Evolutionary conservation across 2,888 invertebrate genomes (phyloP).

Genomic region (Caenorhabditis sp.): DNA sequence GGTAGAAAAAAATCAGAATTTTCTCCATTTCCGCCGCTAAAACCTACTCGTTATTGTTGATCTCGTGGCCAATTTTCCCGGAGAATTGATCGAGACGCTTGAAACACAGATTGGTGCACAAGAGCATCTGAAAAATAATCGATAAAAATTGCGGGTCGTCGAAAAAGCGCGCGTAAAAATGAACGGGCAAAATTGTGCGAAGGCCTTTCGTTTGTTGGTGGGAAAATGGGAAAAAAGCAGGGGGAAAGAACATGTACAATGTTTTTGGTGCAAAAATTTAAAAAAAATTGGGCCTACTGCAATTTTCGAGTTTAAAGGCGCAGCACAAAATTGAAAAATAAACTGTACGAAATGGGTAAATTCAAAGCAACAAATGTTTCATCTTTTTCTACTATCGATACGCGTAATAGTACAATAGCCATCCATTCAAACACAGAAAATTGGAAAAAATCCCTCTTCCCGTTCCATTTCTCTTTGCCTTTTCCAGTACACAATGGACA

Average conservation of each 20-base stretch:
- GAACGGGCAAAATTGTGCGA: not conserved
- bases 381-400: too few relatives aligned
- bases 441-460: too few relatives aligned
- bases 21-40: not conserved
- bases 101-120: slow-evolving; percentile 71
- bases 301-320: too few relatives aligned
- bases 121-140: slow-evolving; percentile 56
- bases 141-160: not conserved
- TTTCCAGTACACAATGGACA: slow-evolving; percentile 31
- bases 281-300: too few relatives aligned
- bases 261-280: too few relatives aligned
- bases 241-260: not conserved
- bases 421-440: too few relatives aligned
- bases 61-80: slow-evolving; percentile 62
- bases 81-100: slow-evolving; percentile 66
- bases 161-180: not conserved
- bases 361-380: too few relatives aligned
- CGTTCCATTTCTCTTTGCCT: too few relatives aligned
- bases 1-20: not conserved
- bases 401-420: too few relatives aligned
- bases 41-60: slow-evolving; percentile 72
- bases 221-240: not conserved
- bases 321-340: too few relatives aligned
- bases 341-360: too few relatives aligned
- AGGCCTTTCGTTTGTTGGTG: not conserved